Conservation (phyloP, 2,113 vertebrate species). For the Gadus chalcogrammus region DNA sequence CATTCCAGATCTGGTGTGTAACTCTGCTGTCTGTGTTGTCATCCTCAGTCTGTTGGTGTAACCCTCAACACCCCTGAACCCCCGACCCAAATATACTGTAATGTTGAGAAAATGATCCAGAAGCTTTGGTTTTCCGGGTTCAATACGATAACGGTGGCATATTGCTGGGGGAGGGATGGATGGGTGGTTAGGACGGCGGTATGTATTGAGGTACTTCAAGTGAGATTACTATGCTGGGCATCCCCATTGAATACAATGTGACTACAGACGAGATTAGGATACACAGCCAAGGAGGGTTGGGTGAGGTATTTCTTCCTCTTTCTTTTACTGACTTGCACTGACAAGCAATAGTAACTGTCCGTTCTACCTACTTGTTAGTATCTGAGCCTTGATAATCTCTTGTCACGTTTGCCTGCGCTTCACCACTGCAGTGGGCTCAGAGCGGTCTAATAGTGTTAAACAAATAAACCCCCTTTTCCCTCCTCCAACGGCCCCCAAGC, state of each 20-base stretch:
- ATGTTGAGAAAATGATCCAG: conserved; percentile 22
- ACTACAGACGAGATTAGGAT: conserved; percentile 4
- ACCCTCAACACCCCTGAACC: neutral
- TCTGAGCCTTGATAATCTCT: too few relatives aligned
- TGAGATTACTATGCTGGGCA: conserved; percentile 25
- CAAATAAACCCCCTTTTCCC: too few relatives aligned
- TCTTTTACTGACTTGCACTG: too few relatives aligned
- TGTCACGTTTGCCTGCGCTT: too few relatives aligned
- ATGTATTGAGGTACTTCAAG: conserved; percentile 11
- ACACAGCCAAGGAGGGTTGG: too few relatives aligned
- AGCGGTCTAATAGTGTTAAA: too few relatives aligned
- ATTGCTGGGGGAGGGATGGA: conserved; percentile 2
- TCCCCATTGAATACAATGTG: conserved; percentile 17
- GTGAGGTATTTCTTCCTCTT: too few relatives aligned
- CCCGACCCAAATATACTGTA: conserved; percentile 1
- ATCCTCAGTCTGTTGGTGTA: neutral
- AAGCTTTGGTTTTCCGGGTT: conserved; percentile 16
- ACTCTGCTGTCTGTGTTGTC: conserved; percentile 30
- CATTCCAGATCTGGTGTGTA: conserved; percentile 24
- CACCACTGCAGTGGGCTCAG: too few relatives aligned
- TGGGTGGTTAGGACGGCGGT: conserved; percentile 1
- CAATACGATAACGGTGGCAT: conserved; percentile 11
- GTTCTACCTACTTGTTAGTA: too few relatives aligned
- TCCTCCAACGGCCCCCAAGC: too few relatives aligned
- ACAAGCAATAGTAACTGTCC: too few relatives aligned